Conservation (phyloP, 1,140 invertebrate genomes). For the Cydia strobilella region DNA sequence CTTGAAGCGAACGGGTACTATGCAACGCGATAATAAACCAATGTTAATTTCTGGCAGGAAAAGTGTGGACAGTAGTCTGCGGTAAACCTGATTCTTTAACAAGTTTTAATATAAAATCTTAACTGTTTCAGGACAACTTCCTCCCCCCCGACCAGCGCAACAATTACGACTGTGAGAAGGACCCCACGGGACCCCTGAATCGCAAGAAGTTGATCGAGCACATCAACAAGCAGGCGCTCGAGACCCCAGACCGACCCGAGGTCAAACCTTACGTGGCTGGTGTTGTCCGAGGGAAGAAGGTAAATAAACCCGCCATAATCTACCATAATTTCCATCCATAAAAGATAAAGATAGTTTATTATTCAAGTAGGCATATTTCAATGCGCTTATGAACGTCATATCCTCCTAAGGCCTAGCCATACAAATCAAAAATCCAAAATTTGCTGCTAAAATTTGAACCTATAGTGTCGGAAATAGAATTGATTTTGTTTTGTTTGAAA, state of each 20-base stretch:
- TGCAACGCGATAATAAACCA: too few relatives aligned
- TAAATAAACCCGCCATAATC: slow-evolving; percentile 72
- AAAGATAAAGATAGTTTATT: too few relatives aligned
- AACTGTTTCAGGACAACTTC: slow-evolving; percentile 91
- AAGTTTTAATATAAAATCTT: slow-evolving; percentile 9
- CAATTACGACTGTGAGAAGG: slow-evolving; percentile 97
- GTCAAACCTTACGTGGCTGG: slow-evolving; percentile 95
- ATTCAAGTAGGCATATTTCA: too few relatives aligned
- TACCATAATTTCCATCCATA: too few relatives aligned
- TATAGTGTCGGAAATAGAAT: too few relatives aligned
- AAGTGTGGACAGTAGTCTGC: neutral
- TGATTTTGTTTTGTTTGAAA: too few relatives aligned
- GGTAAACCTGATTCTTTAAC: neutral
- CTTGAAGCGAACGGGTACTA: too few relatives aligned
- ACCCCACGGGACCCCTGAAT: slow-evolving; percentile 96
- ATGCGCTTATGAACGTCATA: too few relatives aligned
- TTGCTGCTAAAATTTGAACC: too few relatives aligned
- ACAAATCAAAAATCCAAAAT: too few relatives aligned
- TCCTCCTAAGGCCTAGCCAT: too few relatives aligned
- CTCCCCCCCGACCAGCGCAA: slow-evolving; percentile 97
- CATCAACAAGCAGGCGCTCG: slow-evolving; percentile 98
- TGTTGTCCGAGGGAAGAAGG: slow-evolving; percentile 94
- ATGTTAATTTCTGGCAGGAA: too few relatives aligned
- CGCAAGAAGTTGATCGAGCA: slow-evolving; percentile 98
- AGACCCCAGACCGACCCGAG: slow-evolving; percentile 98